Base-by-base conservation (phyloP, 1,140 invertebrate species). In the Eubasilissa regina region DNA sequence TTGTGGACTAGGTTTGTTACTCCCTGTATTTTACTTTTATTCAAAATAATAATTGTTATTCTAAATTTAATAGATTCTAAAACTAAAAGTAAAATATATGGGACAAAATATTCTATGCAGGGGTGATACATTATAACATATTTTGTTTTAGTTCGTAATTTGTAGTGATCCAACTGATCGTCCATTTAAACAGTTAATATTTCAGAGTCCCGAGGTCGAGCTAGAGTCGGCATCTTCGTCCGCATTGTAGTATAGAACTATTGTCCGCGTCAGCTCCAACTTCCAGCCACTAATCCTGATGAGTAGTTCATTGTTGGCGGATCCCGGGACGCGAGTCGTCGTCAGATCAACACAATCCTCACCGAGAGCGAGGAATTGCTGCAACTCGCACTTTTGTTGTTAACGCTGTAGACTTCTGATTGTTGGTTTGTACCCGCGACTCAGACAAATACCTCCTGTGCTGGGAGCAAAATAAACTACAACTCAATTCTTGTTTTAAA, bases 281-380 rank as follows among this genome's bases (percentile, higher is more conserved):
- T 35, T 64, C 35, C 60, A n/a, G 25, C 60, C 60, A 64, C 60
- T 64, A 64, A 64, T 64, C 9, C 60, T 64, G 60, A 64, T 43
- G 60, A 64, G 60, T 44, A 12, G 35, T 64, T n/a, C 35, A 64
- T 64, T 64, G 60, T 64, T 35, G 11, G 7, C 1, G 60, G 21
- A 19, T 58, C 55, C 21, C 53, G 10, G 7, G 19, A 56, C 53
- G 15, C 55, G 13, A 19, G 21, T 58, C 25, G 21, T 58, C 9
- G 17, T 15, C 21, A 15, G 8, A 58, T 35, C 25, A 35, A 35
- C 55, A 19, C 55, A 21, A 11, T 11, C 17, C 17, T 21, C 21
- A n/a, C 55, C 21, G 55, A 15, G 21, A 1, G 17, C 15, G 15
- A 15, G 55, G 21, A 58, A 58, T 7, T 58, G 17, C 55, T 19